Percentiles rank a stretch among this genome's conserved stretches.
These are phyloP conservation scores for Anolis apletophallus DNA, from an alignment of 2,797 vertebrate genomes.

Conservation along the genomic window DNA sequence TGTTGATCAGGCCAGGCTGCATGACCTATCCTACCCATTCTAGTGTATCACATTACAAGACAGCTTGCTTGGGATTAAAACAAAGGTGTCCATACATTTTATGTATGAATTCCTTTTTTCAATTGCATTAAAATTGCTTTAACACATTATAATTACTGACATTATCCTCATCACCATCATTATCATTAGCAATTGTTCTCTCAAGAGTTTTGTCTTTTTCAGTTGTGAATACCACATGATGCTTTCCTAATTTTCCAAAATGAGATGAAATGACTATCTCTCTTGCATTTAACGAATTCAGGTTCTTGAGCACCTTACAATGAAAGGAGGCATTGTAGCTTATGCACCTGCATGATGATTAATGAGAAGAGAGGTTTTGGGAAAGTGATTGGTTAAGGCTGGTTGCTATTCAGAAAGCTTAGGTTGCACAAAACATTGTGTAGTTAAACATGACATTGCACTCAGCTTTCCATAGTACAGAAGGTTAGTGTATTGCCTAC, in stretches of 20 bases:
- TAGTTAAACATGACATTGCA: constrained; percentile 64
- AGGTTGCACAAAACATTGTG: constrained; percentile 65
- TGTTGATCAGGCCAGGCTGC: constrained; percentile 18
- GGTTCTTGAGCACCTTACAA: constrained; percentile 54
- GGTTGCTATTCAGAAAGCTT: constrained; percentile 66
- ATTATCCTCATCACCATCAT: neutral
- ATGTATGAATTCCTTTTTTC: neutral
- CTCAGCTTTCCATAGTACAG: constrained; percentile 5
- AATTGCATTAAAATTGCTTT: neutral
- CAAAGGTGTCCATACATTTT: neutral
- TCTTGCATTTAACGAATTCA: constrained; percentile 49
- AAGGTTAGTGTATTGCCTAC: constrained; percentile 2
- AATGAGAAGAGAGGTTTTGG: constrained; percentile 60
- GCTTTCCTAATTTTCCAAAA: constrained; percentile 48
- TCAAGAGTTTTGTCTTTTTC: constrained; percentile 35
- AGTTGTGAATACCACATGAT: constrained; percentile 20
- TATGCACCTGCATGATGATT: constrained; percentile 67
- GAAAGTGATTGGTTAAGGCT: constrained; percentile 68
- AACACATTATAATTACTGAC: neutral
- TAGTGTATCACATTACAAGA: neutral
- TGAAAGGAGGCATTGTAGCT: constrained; percentile 56
- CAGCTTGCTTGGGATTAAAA: neutral
- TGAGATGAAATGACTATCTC: constrained; percentile 52
- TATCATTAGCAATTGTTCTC: neutral
- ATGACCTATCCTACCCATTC: neutral